Percentiles rank a stretch among this genome's conserved stretches.
phyloP scores from a whole-genome alignment of 2,113 vertebrate species.

The Chaetops frenatus region DNA sequence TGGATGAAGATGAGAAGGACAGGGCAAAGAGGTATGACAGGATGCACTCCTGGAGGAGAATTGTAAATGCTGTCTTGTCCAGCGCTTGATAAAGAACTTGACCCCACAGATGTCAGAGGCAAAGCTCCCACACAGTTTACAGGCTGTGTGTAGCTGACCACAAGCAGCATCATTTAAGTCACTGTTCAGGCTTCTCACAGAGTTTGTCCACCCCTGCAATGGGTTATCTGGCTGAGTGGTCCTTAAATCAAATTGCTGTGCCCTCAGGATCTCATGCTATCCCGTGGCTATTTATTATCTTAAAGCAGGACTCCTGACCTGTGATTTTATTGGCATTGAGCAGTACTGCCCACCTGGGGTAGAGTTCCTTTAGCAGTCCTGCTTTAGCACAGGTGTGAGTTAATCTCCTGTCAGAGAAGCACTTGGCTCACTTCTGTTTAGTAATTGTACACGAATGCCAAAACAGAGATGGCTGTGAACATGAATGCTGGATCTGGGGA shows the following conservation, averaged over 20 bases:
- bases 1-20: conserved; percentile 94
- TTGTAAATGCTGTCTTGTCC: not conserved
- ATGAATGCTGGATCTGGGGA: not conserved
- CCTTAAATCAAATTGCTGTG: not conserved
- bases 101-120: not conserved
- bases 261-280: not conserved
- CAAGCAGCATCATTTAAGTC: not conserved
- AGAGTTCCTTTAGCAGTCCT: not conserved
- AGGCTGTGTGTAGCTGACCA: not conserved
- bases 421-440: not conserved
- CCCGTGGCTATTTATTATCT: not conserved
- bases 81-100: not conserved
- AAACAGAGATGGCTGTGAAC: not conserved
- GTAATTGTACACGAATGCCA: not conserved
- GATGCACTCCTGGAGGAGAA: not conserved
- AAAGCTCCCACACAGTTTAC: not conserved
- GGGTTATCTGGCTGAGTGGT: not conserved
- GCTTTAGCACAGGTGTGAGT: not conserved
- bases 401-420: not conserved
- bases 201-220: not conserved
- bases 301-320: not conserved
- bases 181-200: not conserved
- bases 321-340: not conserved
- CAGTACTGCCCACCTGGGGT: not conserved
- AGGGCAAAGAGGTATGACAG: conserved; percentile 85